phyloP scores from a whole-genome alignment of 2,888 invertebrate species.

The Philaethria dido region DNA sequence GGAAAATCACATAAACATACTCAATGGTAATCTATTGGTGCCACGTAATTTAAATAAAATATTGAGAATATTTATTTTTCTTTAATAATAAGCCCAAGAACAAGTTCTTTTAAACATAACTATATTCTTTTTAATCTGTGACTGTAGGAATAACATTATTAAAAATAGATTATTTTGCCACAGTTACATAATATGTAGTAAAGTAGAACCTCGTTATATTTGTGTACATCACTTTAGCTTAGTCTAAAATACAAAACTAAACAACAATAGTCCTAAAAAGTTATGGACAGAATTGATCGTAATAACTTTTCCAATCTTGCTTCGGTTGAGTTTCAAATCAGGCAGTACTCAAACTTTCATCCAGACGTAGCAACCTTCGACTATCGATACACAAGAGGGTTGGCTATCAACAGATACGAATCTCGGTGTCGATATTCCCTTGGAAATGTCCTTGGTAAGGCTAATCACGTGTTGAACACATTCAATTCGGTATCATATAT shows the following conservation, averaged over 20 bases:
- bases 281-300: slow-evolving; percentile 6
- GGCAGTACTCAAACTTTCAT: slow-evolving; percentile 1
- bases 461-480: slow-evolving; percentile 11
- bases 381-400: not conserved
- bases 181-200: too few species aligned
- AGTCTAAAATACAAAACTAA: too few species aligned
- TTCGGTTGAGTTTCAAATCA: slow-evolving; percentile 12
- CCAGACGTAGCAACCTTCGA: not conserved
- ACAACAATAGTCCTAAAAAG: not conserved
- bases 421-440: slow-evolving; percentile 6
- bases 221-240: not conserved
- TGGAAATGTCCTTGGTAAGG: not conserved
- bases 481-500: slow-evolving; percentile 4
- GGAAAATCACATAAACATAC: too few species aligned
- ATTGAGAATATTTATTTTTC: too few species aligned
- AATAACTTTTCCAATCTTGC: slow-evolving; percentile 17
- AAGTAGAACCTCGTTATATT: not conserved
- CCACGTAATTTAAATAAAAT: too few species aligned
- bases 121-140: too few species aligned
- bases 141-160: too few species aligned
- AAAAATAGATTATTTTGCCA: too few species aligned
- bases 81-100: too few species aligned
- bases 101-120: too few species aligned
- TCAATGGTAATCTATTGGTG: too few species aligned
- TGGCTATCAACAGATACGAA: slow-evolving; percentile 2